Evolutionary conservation across 2,797 vertebrate genomes (phyloP), one percentile per base, ranked within the genome.

Genomic region (Geotrypetes seraphini): DNA sequence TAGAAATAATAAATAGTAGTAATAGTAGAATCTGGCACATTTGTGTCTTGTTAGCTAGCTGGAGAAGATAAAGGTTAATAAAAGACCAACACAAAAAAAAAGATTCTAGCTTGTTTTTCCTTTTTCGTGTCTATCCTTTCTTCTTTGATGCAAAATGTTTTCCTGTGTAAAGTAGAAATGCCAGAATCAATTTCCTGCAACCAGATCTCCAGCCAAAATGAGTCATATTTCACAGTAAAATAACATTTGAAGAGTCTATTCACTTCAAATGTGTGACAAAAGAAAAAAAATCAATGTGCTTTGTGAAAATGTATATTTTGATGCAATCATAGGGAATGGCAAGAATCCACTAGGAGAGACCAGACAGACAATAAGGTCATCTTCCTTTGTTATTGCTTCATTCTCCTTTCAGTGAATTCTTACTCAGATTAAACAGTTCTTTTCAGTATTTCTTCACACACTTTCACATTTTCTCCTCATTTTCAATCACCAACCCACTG

Each of bases 201-300:
- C 55, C 40, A 26, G 20, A 54, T 42, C 47, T 64, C 28, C 52
- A 42, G 31, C 17, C 33, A 1, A 2, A 52, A 16, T 1, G 35
- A 43, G 43, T 47, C 47, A 57, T 52, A 26, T 57, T 49, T 63
- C 43, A 58, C 52, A 48, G 53, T 43, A 42, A 63, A 63, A 61
- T 53, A 50, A 21, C 36, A 56, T 58, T 39, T 32, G 28, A 36
- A 47, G 45, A 50, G 44, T 37, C 48, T 32, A 22, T 27, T 51
- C 41, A 19, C 19, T 47, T 44, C 39, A 33, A 31, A 33, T 61
- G 43, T 53, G 42, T 36, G 33, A 34, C 16, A 36, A n/a, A n/a
- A n/a, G n/a, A n/a, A n/a, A n/a, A n/a, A n/a, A n/a, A n/a, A n/a
- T 31, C 43, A 36, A 45, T 37, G 26, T 4, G 0, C 28, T 33